These are phyloP conservation scores for Poecilia wingei DNA, from an alignment of 2,797 vertebrate species.

Conservation along the genomic window DNA sequence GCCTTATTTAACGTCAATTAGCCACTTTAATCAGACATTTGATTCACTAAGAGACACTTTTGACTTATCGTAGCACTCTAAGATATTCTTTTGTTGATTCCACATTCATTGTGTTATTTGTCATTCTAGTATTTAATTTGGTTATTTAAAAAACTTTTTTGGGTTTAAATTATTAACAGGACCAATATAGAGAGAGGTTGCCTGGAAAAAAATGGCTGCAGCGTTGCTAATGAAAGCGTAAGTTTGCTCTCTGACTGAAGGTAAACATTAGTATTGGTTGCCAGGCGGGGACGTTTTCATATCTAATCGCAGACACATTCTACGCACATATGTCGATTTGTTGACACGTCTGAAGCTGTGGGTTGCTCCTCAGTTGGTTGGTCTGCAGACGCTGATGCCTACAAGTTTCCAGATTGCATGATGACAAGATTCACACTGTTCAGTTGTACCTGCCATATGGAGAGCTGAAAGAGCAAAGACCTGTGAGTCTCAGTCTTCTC, in stretches of 20 bases:
- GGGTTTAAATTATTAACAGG: background rate
- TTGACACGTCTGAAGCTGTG: constrained; percentile 3
- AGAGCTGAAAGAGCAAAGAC: constrained; percentile 3
- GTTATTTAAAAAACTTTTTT: background rate
- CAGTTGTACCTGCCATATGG: constrained; percentile 7
- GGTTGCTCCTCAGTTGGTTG: background rate
- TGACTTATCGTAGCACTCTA: background rate
- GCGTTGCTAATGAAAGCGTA: background rate
- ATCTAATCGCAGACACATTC: background rate
- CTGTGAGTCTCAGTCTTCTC: background rate
- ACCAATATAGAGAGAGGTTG: background rate
- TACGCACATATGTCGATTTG: constrained; percentile 3
- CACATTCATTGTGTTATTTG: background rate
- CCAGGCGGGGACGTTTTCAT: background rate
- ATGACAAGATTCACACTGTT: constrained; percentile 12
- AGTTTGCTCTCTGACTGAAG: background rate
- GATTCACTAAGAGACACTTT: background rate
- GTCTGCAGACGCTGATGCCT: constrained; percentile 1
- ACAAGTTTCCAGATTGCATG: constrained; percentile 14
- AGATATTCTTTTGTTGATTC: background rate
- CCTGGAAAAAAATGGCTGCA: background rate
- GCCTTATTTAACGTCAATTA: background rate
- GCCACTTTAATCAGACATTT: background rate
- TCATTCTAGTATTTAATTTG: background rate
- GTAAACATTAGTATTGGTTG: background rate